Evolutionary conservation across 2,888 invertebrate species (phyloP), one percentile per base, ranked within the genome.

Genomic region (Alentia gelatinosa): DNA sequence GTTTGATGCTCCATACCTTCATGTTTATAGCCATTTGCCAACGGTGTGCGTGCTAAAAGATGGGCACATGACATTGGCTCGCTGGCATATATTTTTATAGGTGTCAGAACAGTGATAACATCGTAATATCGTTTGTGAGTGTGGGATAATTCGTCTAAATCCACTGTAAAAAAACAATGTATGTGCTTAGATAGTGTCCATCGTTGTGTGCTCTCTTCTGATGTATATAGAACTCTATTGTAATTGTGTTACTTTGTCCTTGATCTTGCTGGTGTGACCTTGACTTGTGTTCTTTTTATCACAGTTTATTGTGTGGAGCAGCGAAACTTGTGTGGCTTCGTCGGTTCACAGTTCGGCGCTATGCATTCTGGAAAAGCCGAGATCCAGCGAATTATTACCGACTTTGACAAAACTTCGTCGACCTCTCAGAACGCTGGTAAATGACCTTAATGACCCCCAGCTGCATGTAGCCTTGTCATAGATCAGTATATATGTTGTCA

Each of bases 281-380:
- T 79, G 79, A 79, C 37, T 19, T n/a, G 19, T 56, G 56, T 63
- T 26, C 50, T 50, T 33, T 89, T 63, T 89, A 63, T 63, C n/a
- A 63, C 89, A 89, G 89, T 89, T 37, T 35, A 89, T 37, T 89
- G 89, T 33, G 89, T 89, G 56, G 89, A 89, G 89, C 35, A 89
- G 56, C 30, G 63, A 35, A 63, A 63, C 56, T 89, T 89, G 89
- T 89, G 89, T 89, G 89, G 89, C 50, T 89, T 42, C 47, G 89
- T 89, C 63, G 63, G 89, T 26, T 37, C 56, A 26, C 33, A 89
- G 37, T 63, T 63, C n/a, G 89, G 89, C 12, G 89, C 89, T 26
- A 7, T 47, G 86, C 86, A 86, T 42, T 86, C 42, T 86, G 86
- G 86, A 19, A 86, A 86, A 30, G 47, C 23, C 50, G 86, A 86